These are phyloP conservation scores for Zosterops pallidus DNA, from an alignment of 2,113 vertebrate genomes.

Conservation along the genomic window DNA sequence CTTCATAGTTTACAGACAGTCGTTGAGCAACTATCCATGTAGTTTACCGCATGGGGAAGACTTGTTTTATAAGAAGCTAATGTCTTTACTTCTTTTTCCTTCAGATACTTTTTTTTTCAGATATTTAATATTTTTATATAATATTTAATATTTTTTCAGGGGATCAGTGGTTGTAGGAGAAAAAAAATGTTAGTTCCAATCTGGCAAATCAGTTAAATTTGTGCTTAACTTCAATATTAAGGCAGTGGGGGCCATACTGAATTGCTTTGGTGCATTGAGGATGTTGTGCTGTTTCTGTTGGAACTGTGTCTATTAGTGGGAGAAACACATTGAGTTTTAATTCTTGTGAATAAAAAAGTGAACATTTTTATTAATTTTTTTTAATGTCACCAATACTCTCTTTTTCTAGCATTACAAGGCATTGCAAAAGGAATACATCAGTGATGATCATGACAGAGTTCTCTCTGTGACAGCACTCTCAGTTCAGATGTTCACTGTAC, in stretches of 20 bases:
- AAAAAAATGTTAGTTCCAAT: neutral
- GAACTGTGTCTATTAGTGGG: neutral
- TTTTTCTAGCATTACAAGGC: conserved; percentile 87
- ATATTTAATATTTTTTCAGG: neutral
- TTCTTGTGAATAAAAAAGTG: neutral
- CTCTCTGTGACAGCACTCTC: conserved; percentile 93
- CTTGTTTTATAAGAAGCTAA: neutral
- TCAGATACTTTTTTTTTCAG: neutral
- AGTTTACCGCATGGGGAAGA: neutral
- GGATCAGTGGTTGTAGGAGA: neutral
- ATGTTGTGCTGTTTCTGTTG: neutral
- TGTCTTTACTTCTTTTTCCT: neutral
- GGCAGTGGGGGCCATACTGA: neutral
- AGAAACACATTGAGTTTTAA: neutral
- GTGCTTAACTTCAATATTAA: neutral
- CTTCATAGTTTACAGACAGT: neutral
- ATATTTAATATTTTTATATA: neutral
- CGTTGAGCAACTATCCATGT: neutral
- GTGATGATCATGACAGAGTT: conserved; percentile 92
- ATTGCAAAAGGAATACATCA: conserved; percentile 93
- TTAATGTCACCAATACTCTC: neutral
- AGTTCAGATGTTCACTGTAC: conserved; percentile 98
- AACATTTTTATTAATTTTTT: neutral
- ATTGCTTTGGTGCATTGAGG: neutral
- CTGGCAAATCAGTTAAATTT: neutral